Percentiles rank a stretch among this genome's conserved stretches.
Evolutionary conservation across 2,888 invertebrate species (phyloP).

Genomic region (Eugnorisma glareosa): DNA sequence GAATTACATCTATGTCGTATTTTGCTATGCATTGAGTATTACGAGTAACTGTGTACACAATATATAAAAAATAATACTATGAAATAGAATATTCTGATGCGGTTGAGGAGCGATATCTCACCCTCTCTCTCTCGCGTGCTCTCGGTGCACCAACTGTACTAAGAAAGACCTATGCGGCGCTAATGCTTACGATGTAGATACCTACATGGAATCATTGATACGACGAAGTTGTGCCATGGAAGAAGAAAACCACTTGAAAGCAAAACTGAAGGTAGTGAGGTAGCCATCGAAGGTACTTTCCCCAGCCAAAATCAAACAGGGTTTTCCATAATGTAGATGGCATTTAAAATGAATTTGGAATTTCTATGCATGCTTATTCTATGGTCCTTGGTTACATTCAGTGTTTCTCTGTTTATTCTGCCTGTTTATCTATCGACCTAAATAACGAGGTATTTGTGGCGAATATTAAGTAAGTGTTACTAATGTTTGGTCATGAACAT

Average conservation of each 20-base stretch:
- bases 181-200: background rate
- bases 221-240: background rate
- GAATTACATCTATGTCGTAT: background rate
- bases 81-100: background rate
- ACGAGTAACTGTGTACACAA: background rate
- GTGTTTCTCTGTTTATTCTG: constrained; percentile 16
- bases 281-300: background rate
- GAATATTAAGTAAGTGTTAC: constrained; percentile 11
- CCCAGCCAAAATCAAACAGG: background rate
- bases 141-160: background rate
- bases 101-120: background rate
- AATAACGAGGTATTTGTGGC: constrained; percentile 44
- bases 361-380: background rate
- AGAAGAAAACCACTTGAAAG: background rate
- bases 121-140: background rate
- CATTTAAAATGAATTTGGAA: background rate
- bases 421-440: constrained; percentile 33
- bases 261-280: background rate
- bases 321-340: background rate
- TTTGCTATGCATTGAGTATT: background rate
- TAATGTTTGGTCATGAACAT: constrained; percentile 3
- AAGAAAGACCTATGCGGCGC: background rate
- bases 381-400: constrained; percentile 4
- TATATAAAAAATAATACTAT: too few species aligned
- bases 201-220: background rate